Evolutionary conservation across 2,888 invertebrate genomes (phyloP).

Genomic region (Opisthograptis luteolata): DNA sequence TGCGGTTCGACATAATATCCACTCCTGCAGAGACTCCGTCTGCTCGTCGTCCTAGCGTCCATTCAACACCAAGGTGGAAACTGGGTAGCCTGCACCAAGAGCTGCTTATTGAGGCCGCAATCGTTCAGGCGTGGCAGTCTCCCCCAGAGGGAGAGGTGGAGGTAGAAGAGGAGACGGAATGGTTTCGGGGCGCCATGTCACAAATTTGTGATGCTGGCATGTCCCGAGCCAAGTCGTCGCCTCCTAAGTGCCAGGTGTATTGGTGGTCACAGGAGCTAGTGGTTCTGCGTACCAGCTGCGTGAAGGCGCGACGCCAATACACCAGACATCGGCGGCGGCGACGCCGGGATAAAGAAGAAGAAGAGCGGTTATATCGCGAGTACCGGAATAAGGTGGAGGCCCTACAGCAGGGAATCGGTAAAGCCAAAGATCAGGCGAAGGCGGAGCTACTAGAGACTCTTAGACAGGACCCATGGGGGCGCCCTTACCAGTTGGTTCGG

Average conservation of each 20-base stretch:
- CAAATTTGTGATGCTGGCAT: conserved; percentile 6
- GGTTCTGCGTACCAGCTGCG: background rate
- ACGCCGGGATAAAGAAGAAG: background rate
- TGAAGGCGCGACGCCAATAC: conserved; percentile 6
- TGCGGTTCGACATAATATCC: conserved; percentile 17
- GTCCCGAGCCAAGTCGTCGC: background rate
- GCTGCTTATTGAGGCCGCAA: background rate
- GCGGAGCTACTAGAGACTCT: background rate
- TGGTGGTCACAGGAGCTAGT: conserved; percentile 18
- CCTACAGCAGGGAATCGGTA: background rate
- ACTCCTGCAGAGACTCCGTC: background rate
- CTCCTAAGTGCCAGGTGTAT: conserved; percentile 2
- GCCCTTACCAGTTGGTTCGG: conserved; percentile 5
- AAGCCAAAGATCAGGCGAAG: background rate
- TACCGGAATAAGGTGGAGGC: background rate
- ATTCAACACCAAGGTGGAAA: conserved; percentile 13
- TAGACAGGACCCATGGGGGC: conserved; percentile 1
- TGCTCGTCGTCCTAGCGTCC: background rate
- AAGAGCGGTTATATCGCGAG: background rate
- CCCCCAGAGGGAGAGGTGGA: background rate
- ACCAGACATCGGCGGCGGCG: conserved; percentile 4
- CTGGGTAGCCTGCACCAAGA: conserved; percentile 3
- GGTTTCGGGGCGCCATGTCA: conserved; percentile 2
- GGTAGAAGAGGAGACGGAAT: conserved; percentile 4
- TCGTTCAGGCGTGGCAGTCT: conserved; percentile 6